These are phyloP conservation scores for Oncorhynchus tshawytscha DNA, from an alignment of 2,113 vertebrate species.

Conservation along the genomic window DNA sequence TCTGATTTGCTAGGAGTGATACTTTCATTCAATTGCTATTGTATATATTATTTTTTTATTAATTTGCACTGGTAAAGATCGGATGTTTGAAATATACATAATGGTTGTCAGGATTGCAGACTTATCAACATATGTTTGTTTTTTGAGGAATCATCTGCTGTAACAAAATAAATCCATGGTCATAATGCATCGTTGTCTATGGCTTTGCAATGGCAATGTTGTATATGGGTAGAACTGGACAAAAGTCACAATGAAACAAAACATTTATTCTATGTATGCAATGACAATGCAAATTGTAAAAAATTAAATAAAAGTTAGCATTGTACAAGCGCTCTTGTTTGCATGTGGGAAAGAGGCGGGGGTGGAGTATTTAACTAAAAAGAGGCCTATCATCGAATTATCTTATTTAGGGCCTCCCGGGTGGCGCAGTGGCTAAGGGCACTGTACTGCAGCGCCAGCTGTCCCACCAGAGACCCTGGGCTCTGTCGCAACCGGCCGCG, in stretches of 20 bases:
- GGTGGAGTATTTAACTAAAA: too few relatives aligned
- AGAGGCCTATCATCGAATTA: too few relatives aligned
- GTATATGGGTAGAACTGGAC: neutral
- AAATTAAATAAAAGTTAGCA: neutral
- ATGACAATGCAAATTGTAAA: neutral
- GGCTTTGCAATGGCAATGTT: neutral
- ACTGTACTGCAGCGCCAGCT: too few relatives aligned
- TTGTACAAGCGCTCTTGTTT: neutral
- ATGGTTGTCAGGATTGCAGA: constrained; percentile 59
- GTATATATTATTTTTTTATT: constrained; percentile 56
- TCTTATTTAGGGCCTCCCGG: too few relatives aligned
- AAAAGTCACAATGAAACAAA: neutral
- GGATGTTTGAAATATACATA: constrained; percentile 54
- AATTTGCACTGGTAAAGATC: constrained; percentile 66
- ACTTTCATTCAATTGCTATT: constrained; percentile 56
- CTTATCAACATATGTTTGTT: constrained; percentile 51
- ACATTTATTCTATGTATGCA: neutral
- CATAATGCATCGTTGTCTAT: neutral
- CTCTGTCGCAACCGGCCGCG: too few relatives aligned
- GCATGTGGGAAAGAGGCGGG: too few relatives aligned
- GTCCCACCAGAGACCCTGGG: too few relatives aligned
- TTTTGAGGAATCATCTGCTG: neutral
- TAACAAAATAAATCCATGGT: neutral
- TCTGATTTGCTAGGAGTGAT: constrained; percentile 56
- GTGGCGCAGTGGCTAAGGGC: too few relatives aligned